Base-by-base conservation (phyloP, 2,113 vertebrate genomes). In the Myrmophylax atrothorax region DNA sequence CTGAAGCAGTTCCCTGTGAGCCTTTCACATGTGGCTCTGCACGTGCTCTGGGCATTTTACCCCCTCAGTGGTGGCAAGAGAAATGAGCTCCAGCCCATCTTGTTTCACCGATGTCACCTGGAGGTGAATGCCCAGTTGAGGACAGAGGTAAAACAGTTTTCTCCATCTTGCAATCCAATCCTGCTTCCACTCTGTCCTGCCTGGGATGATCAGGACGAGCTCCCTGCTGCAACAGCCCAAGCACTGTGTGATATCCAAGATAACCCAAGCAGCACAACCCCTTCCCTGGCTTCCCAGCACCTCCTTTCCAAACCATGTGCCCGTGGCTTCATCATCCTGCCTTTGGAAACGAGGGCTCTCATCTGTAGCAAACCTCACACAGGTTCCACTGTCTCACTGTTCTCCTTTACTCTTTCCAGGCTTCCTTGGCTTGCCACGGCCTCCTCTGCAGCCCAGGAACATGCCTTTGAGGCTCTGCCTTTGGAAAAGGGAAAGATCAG, bases 221-320 rank as follows among this genome's bases (percentile, higher is more conserved):
- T 47, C 11, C 1, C 62, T 49, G 70, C 83, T 44, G 75, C 37
- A 35, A 79, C 5, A 22, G 24, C 63, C 29, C 16, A 18, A 38
- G 19, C n/a, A 23, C 26, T 0, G 3, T 0, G 11, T 1, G 20
- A 9, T 4, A 8, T 0, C 70, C 60, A 3, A 20, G n/a, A 2
- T 14, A 6, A 46, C 3, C 40, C 8, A 24, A 12, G 60, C 6
- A 42, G 5, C 53, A 35, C 33, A 44, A 1, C 8, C 3, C 4
- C 38, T 11, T 22, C 42, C 73, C 26, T 0, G 4, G 58, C 55
- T 42, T 20, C 56, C 62, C 92, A 76, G 38, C 5, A 4, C 53
- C 35, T n/a, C 4, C 53, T 24, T 60, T 4, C 13, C 59, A 68
- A 13, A n/a, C 12, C 63, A 12, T 0, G 0, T 7, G 7, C 14